Evolutionary conservation across 1,140 invertebrate genomes (phyloP).

Genomic region (Rhizoglyphus robini): DNA sequence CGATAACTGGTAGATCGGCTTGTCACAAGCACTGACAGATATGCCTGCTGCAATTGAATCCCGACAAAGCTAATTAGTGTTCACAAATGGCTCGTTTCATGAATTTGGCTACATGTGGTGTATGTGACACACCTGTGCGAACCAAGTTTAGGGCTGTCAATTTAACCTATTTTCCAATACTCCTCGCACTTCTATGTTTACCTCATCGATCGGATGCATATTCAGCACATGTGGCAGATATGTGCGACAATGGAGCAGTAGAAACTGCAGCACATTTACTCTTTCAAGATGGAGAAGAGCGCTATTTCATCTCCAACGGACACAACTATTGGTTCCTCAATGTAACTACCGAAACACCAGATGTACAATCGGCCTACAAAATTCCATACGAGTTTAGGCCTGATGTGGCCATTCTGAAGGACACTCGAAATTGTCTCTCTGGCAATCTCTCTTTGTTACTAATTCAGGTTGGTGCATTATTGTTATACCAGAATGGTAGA

Average conservation of each 20-base stretch:
- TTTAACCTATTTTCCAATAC: too few species aligned
- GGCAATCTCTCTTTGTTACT: not conserved
- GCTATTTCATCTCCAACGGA: conserved; percentile 2
- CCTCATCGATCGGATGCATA: too few species aligned
- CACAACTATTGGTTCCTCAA: conserved; percentile 18
- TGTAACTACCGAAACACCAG: not conserved
- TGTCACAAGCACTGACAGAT: too few species aligned
- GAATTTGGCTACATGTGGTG: too few species aligned
- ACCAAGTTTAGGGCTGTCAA: too few species aligned
- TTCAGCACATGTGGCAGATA: conserved; percentile 9
- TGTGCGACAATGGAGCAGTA: not conserved
- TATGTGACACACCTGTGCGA: too few species aligned
- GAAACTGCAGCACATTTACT: not conserved
- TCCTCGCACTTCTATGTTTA: too few species aligned
- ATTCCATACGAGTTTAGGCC: conserved; percentile 14
- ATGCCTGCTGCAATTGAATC: too few species aligned
- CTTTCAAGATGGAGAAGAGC: conserved; percentile 3
- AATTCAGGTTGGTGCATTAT: conserved; percentile 15
- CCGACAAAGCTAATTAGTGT: too few species aligned
- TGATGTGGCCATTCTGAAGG: conserved; percentile 7
- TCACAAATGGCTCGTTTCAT: too few species aligned
- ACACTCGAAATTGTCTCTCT: not conserved
- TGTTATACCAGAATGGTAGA: not conserved
- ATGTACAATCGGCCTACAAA: not conserved
- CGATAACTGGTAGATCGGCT: too few species aligned